Base-by-base conservation (phyloP, 37 sponge, comb jelly and placozoan genomes). In the Beroe forskalii region DNA sequence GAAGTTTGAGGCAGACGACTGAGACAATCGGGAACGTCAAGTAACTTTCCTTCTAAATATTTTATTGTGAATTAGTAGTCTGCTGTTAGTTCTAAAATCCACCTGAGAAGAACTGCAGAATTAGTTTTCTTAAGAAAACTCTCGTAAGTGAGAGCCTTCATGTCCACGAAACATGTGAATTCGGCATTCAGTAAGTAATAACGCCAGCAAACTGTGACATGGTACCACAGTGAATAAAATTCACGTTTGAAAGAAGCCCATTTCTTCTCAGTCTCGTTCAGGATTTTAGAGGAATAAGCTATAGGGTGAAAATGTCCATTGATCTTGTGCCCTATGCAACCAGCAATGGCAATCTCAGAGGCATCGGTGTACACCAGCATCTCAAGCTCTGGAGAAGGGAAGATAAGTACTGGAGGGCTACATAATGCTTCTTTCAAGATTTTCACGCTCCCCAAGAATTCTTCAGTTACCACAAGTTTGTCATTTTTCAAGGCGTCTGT, bases 361-460 rank as follows among this genome's bases (percentile, higher is more conserved):
- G 94, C 94, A 91, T 95, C 95, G 22, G 92, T 95, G 55, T 92
- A 90, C 35, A 95, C 62, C 0, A 91, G 39, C 30, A 93, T 92
- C 37, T 83, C 28, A 19, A 19, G 40, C 25, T 75, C 90, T 39
- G 92, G 75, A 23, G 28, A 27, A 1, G 93, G 94, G 62, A 91
- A 94, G 14, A 92, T 25, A 12, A 94, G 62, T 20, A 94, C 64
- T 27, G 93, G 93, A 42, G 92, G 91, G 9, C 67, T 20, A 19
- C 32, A 37, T 6, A 94, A 90, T 1, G 89, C 36, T 0, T 17
- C 28, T 67, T 93, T 94, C 37, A 94, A 67, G 22, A 37, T 25
- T 31, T 60, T 24, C 32, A 95, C 91, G 36, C 92, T 91, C 14
- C 63, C 67, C 0, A 40, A 24, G 24, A 91, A 90, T 22, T 89